A percentile compares a stretch with the other conserved stretches of the same genome.
phyloP scores from a whole-genome alignment of 1,140 invertebrate species.

The Cydia strobilella region DNA sequence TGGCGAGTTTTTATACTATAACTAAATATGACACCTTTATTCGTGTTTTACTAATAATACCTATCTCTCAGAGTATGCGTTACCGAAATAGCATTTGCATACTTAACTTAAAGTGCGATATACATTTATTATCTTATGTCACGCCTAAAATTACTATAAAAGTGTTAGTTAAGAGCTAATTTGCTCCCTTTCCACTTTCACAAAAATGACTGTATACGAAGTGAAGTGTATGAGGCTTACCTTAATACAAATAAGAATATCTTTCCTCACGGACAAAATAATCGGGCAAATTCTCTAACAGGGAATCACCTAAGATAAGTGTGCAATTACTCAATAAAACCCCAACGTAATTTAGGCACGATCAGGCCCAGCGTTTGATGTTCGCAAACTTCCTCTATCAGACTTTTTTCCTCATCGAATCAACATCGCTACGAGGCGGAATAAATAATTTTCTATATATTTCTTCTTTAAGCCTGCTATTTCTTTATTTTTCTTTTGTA shows the following conservation, averaged over 20 bases:
- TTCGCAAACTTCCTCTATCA: slow-evolving; percentile 28
- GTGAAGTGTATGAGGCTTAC: neutral
- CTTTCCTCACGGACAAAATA: neutral
- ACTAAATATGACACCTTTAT: no score
- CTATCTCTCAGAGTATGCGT: no score
- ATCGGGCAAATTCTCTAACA: neutral
- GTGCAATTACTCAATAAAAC: slow-evolving; percentile 21
- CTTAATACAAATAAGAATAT: neutral
- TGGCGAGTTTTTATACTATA: no score
- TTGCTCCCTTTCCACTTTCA: no score
- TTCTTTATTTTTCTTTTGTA: neutral
- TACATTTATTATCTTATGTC: no score
- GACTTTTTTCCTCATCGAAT: slow-evolving; percentile 24
- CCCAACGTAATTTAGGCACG: slow-evolving; percentile 21
- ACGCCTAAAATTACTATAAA: no score
- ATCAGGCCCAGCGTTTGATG: slow-evolving; percentile 19
- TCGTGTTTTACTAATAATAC: no score
- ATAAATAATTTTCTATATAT: slow-evolving; percentile 6
- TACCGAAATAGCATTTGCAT: no score
- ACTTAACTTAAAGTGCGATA: no score
- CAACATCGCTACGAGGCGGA: slow-evolving; percentile 5
- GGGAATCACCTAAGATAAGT: neutral
- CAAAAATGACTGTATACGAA: no score
- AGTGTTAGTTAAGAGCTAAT: no score
- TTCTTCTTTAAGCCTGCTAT: neutral